These are phyloP conservation scores for Turritopsis rubra DNA, from an alignment of 30 jellyfish, hydroid and myxozoan species.

Conservation along the genomic window DNA sequence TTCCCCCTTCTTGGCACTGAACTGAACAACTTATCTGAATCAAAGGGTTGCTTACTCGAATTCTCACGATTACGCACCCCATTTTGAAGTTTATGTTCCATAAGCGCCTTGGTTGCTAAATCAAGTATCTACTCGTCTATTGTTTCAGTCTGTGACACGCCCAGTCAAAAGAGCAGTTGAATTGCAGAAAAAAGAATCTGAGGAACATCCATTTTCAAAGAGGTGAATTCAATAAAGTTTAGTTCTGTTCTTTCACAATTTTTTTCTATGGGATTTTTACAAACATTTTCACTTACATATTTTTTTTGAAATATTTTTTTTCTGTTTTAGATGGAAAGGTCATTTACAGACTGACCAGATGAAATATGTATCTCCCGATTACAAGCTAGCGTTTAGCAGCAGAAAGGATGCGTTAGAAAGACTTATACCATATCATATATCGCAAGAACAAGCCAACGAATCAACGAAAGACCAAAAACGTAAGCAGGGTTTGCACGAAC, in stretches of 20 bases:
- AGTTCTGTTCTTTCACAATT: neutral
- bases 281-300: neutral
- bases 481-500: neutral
- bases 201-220: conserved; percentile 1
- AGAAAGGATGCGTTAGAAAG: conserved; percentile 67
- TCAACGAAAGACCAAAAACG: neutral
- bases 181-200: neutral
- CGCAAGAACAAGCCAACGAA: neutral
- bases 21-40: too few relatives aligned
- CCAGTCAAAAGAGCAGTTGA: neutral
- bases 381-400: conserved; percentile 48
- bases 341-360: conserved; percentile 65
- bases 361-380: conserved; percentile 48
- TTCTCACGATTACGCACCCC: too few relatives aligned
- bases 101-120: too few relatives aligned
- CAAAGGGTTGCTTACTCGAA: too few relatives aligned
- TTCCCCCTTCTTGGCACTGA: too few relatives aligned
- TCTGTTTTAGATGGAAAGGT: conserved; percentile 50
- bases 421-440: conserved; percentile 69
- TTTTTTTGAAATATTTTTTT: neutral
- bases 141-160: neutral
- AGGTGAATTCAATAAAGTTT: neutral
- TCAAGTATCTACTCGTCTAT: too few relatives aligned
- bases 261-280: neutral
- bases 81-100: too few relatives aligned